Conservation (phyloP, 2,797 vertebrate genomes). For the Squalus acanthias region DNA sequence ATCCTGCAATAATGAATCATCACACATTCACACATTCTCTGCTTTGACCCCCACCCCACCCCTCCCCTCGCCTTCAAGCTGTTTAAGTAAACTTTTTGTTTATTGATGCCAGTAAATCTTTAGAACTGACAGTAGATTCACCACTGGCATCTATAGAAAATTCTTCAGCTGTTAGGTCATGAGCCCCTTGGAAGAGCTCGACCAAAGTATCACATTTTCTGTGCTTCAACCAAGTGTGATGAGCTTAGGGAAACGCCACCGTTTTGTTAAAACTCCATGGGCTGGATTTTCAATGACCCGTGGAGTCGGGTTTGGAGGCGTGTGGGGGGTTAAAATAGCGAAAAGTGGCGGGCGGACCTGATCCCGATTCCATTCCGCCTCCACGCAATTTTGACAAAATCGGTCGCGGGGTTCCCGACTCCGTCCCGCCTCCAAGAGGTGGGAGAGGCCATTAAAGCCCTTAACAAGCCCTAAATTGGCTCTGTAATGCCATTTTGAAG, state of each 20-base stretch:
- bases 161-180: background rate
- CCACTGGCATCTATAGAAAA: background rate
- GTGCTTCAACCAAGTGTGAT: background rate
- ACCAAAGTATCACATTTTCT: background rate
- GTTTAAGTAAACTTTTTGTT: background rate
- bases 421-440: too few relatives aligned
- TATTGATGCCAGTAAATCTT: constrained; percentile 23
- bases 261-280: background rate
- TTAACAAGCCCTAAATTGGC: too few relatives aligned
- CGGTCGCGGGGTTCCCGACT: too few relatives aligned
- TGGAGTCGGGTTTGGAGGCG: too few relatives aligned
- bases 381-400: too few relatives aligned
- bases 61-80: background rate
- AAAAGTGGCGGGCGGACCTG: too few relatives aligned
- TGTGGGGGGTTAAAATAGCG: too few relatives aligned
- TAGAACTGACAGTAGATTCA: background rate
- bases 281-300: too few relatives aligned
- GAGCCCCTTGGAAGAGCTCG: background rate
- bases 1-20: background rate
- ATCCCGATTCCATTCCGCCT: too few relatives aligned
- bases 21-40: background rate
- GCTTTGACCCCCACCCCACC: background rate
- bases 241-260: background rate
- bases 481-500: too few relatives aligned
- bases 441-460: too few relatives aligned